Base-by-base conservation (phyloP, 2,113 vertebrate genomes). In the Garra rufa region DNA sequence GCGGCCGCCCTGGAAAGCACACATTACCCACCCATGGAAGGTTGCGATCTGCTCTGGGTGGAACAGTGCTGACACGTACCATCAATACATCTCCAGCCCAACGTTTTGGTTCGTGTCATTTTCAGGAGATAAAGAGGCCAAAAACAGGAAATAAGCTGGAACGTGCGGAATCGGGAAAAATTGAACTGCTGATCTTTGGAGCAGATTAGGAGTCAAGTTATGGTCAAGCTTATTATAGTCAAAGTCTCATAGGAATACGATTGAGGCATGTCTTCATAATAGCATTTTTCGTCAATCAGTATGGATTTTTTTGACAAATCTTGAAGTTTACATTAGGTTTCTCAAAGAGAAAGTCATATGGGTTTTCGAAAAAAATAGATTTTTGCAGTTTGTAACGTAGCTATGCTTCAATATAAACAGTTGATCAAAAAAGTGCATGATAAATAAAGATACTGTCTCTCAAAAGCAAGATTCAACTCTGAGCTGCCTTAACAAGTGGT, bases 21-120 rank as follows among this genome's bases (percentile, higher is more conserved):
- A 85, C 84, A 55, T 83, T 65, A 26, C 26, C 85, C 79, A 77
- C 76, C 79, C 55, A 70, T 61, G 61, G 46, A 87, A 46, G 75
- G 41, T 50, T 30, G 14, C 30, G 34, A 70, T 26, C 76, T 74
- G 70, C 26, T 71, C 65, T 70, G n/a, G 61, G 67, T 75, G 81
- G 71, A 71, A 76, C 44, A 21, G 26, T 1, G 69, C 59, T 81
- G 83, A 78, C 76, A 85, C 85, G 43, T 81, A 88, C 65, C 73
- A 65, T 76, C 73, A 28, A 88, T 88, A 86, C 86, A 88, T 86
- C 88, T 88, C 83, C 7, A 73, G 24, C 19, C 15, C 26, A 57
- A 17, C 34, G 57, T 26, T 57, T 76, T 70, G 34, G 48, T 77
- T 70, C 50, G 15, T 85, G 83, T 87, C 85, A 76, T 85, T 76